A percentile compares a stretch with the other conserved stretches of the same genome.
Conservation (phyloP, 2,113 vertebrate species). For the Ia io region DNA sequence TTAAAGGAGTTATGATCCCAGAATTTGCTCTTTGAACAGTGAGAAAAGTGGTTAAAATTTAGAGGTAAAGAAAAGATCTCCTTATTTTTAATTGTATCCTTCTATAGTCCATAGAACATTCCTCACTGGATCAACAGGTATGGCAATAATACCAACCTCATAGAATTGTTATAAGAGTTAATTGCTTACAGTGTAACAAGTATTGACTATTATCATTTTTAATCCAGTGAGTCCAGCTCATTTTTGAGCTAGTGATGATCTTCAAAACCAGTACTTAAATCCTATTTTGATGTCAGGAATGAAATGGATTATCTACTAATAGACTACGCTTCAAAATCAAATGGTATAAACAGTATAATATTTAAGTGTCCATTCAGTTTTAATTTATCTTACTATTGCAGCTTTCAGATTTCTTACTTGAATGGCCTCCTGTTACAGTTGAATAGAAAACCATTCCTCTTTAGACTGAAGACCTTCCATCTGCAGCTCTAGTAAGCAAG, state of each 20-base stretch:
- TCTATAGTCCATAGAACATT: neutral
- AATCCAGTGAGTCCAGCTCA: neutral
- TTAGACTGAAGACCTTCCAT: neutral
- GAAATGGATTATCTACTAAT: neutral
- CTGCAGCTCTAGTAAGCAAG: neutral
- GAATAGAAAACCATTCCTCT: neutral
- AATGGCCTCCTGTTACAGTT: neutral
- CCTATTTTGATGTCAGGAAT: neutral
- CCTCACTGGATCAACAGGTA: neutral
- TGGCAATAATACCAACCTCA: neutral
- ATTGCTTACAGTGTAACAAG: neutral
- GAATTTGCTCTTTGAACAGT: neutral
- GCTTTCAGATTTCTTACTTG: conserved; percentile 4
- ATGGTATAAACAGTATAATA: neutral
- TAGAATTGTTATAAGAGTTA: neutral
- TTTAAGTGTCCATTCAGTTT: neutral
- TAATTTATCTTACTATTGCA: neutral
- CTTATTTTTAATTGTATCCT: neutral
- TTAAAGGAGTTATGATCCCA: neutral
- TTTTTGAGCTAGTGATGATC: neutral
- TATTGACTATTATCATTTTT: neutral
- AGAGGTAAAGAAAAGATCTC: neutral
- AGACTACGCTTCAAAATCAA: conserved; percentile 20
- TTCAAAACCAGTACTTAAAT: conserved; percentile 26
- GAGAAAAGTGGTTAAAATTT: neutral